Conservation (phyloP, 2,888 invertebrate species). For the Dasysyrphus albostriatus region DNA sequence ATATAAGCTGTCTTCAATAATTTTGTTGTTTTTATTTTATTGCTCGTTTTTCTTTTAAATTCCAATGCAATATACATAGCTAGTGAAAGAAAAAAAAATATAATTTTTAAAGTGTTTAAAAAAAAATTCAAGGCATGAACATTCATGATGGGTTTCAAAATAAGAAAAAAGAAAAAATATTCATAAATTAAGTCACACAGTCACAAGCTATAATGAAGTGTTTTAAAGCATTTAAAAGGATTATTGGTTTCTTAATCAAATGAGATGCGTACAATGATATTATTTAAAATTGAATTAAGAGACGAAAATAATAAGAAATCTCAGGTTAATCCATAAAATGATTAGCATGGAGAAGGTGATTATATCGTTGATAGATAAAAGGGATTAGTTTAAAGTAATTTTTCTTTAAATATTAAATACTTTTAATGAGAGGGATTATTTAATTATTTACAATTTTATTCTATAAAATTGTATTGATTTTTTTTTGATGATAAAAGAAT, state of each 20-base stretch:
- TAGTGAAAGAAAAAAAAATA: not conserved
- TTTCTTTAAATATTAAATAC: not conserved
- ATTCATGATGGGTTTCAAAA: constrained; percentile 5
- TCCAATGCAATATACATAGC: not conserved
- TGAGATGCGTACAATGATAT: not conserved
- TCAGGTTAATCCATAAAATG: not conserved
- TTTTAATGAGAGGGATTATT: not conserved
- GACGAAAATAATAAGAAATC: constrained; percentile 11
- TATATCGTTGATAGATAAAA: constrained; percentile 5
- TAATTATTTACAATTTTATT: not conserved
- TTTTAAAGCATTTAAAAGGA: not conserved
- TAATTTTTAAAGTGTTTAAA: not conserved
- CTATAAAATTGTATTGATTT: not conserved
- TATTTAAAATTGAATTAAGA: not conserved
- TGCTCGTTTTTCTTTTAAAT: not conserved
- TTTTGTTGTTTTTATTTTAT: not conserved
- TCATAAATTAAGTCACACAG: not conserved
- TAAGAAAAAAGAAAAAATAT: not conserved
- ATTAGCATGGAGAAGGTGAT: constrained; percentile 30
- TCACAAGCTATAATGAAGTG: constrained; percentile 1
- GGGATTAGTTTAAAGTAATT: constrained; percentile 1
- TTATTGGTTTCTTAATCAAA: not conserved
- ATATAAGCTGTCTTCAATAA: not conserved
- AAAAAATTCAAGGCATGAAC: not conserved
- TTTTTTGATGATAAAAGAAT: constrained; percentile 2